Evolutionary conservation across 2,888 invertebrate genomes (phyloP).

Genomic region (Hypercompe scribonia): DNA sequence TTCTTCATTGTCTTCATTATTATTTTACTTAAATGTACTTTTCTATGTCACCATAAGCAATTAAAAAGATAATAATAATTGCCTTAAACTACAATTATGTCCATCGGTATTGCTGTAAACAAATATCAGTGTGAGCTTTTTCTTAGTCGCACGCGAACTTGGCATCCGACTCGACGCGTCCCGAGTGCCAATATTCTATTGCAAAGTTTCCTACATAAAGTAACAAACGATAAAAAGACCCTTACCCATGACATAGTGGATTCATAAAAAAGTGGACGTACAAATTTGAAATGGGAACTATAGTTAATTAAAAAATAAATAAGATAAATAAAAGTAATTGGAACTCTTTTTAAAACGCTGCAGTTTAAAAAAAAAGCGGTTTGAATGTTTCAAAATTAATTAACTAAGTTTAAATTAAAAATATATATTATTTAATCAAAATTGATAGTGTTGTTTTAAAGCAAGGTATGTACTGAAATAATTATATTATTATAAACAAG

Average conservation of each 20-base stretch:
- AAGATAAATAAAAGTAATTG: not conserved
- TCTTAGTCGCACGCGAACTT: constrained; percentile 18
- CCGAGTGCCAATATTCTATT: not conserved
- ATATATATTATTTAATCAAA: not conserved
- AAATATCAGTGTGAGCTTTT: constrained; percentile 9
- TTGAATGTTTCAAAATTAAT: not conserved
- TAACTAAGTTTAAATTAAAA: not conserved
- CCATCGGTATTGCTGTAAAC: not conserved
- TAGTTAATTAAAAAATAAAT: not conserved
- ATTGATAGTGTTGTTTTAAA: not conserved
- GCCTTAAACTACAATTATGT: not conserved
- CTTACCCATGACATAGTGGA: not conserved
- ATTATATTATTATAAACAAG: not conserved
- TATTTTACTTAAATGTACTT: not conserved
- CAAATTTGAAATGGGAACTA: not conserved
- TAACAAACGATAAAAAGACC: not conserved
- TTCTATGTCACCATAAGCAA: not conserved
- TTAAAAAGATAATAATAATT: not conserved
- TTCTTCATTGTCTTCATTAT: no score
- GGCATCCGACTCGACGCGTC: constrained; percentile 8
- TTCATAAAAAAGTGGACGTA: not conserved
- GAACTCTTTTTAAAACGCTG: not conserved
- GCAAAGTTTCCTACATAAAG: constrained; percentile 4
- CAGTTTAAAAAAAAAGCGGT: not conserved
- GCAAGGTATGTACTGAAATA: constrained; percentile 11